Percentiles rank a stretch among this genome's conserved stretches.
These are phyloP conservation scores for Bugulina stolonifera DNA, from an alignment of 2,888 invertebrate genomes.

Conservation along the genomic window DNA sequence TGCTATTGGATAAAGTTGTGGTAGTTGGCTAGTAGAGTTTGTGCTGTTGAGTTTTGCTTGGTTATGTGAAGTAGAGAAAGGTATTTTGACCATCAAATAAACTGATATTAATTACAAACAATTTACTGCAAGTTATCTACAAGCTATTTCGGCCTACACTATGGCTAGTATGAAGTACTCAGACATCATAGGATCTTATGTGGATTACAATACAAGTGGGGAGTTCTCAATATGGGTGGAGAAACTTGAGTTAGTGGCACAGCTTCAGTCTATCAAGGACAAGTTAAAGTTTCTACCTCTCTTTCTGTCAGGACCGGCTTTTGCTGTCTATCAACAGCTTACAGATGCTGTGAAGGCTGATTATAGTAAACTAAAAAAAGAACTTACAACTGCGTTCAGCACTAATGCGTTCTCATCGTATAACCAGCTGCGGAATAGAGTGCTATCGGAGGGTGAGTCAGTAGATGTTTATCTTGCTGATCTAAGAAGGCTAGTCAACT, in stretches of 20 bases:
- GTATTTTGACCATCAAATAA: too few relatives aligned
- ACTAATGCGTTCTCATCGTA: conserved; percentile 1
- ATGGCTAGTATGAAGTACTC: not conserved
- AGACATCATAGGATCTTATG: not conserved
- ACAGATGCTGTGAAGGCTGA: not conserved
- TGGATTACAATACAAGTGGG: conserved; percentile 3
- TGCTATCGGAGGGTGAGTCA: not conserved
- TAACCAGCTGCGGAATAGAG: not conserved
- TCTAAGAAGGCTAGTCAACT: not conserved
- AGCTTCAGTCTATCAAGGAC: not conserved
- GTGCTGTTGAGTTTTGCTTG: too few relatives aligned
- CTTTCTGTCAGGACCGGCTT: not conserved
- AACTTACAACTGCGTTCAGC: conserved; percentile 16
- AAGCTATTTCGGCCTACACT: too few relatives aligned
- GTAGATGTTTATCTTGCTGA: conserved; percentile 5
- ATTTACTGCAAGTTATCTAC: too few relatives aligned
- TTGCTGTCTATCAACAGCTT: conserved; percentile 13
- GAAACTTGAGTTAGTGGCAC: conserved; percentile 4
- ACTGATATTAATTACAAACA: too few relatives aligned
- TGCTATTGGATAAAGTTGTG: too few relatives aligned
- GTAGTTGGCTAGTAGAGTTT: too few relatives aligned
- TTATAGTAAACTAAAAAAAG: conserved; percentile 14
- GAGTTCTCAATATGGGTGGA: conserved; percentile 7
- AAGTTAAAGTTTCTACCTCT: conserved; percentile 7
- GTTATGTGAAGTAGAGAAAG: too few relatives aligned